A percentile compares a stretch with the other conserved stretches of the same genome.
Conservation (phyloP, 2,888 invertebrate genomes). For the Philereme vetulata region DNA sequence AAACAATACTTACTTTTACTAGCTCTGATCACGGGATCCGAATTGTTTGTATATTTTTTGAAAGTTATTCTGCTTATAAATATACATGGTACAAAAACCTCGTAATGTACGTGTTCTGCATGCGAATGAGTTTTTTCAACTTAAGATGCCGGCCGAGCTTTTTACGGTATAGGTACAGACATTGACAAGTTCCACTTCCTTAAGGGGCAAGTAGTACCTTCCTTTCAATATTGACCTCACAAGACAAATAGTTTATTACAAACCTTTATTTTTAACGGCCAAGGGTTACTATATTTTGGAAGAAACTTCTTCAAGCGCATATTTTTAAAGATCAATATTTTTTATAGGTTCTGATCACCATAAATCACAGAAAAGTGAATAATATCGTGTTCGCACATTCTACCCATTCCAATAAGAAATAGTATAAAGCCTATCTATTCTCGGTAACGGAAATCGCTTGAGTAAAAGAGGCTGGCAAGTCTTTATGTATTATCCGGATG, state of each 20-base stretch:
- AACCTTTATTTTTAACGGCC: background rate
- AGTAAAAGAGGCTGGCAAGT: constrained; percentile 34
- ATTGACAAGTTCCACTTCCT: constrained; percentile 9
- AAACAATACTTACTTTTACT: constrained; percentile 13
- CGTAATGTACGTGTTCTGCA: constrained; percentile 23
- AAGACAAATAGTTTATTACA: background rate
- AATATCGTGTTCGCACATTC: background rate
- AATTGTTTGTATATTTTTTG: constrained; percentile 2
- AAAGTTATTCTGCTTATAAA: constrained; percentile 21
- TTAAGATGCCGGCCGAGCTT: constrained; percentile 15
- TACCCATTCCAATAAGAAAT: constrained; percentile 1
- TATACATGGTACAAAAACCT: constrained; percentile 21
- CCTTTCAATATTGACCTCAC: background rate
- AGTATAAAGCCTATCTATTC: constrained; percentile 14
- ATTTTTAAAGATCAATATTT: too few species aligned
- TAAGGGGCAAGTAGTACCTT: constrained; percentile 1
- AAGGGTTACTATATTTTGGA: too few species aligned
- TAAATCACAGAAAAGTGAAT: background rate
- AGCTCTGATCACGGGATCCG: constrained; percentile 12
- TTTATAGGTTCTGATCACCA: too few species aligned
- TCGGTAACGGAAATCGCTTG: constrained; percentile 33
- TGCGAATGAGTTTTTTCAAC: constrained; percentile 24
- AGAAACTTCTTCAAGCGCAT: too few species aligned
- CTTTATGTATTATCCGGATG: constrained; percentile 31
- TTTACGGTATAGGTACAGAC: constrained; percentile 7